These are phyloP conservation scores for Mola mola DNA, from an alignment of 2,113 vertebrate species.

Conservation along the genomic window DNA sequence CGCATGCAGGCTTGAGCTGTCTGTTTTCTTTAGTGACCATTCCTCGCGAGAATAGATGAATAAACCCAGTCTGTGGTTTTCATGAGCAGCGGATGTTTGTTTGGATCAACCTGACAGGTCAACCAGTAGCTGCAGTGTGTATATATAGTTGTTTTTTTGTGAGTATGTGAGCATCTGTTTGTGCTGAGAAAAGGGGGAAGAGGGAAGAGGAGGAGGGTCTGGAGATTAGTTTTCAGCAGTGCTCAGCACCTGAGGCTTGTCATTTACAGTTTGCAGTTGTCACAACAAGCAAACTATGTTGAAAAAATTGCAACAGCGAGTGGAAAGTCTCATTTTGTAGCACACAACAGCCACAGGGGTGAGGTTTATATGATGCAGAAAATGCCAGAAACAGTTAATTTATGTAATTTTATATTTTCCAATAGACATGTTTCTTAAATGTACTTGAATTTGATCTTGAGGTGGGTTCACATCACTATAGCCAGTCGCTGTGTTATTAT, in stretches of 20 bases:
- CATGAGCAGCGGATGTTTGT: conserved; percentile 56
- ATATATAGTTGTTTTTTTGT: not conserved
- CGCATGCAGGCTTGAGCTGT: conserved; percentile 31
- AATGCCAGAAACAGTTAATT: conserved; percentile 6
- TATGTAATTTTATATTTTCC: not conserved
- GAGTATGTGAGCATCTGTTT: conserved; percentile 38
- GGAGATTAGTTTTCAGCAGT: conserved; percentile 43
- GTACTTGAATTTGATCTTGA: conserved; percentile 6
- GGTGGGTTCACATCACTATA: conserved; percentile 12
- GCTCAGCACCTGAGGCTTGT: conserved; percentile 44
- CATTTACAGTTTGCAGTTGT: conserved; percentile 60
- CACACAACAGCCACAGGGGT: conserved; percentile 25
- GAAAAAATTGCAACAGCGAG: conserved; percentile 24
- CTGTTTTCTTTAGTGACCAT: conserved; percentile 45
- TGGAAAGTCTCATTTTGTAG: conserved; percentile 11
- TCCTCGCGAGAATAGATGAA: conserved; percentile 45
- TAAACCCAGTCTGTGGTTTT: conserved; percentile 46
- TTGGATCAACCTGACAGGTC: conserved; percentile 63
- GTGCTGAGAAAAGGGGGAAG: conserved; percentile 18
- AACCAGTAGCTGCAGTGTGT: conserved; percentile 50
- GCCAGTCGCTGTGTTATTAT: conserved; percentile 41
- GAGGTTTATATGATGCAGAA: conserved; percentile 34
- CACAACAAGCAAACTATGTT: conserved; percentile 61
- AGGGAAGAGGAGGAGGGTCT: conserved; percentile 23
- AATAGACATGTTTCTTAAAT: conserved; percentile 18